Evolutionary conservation across 2,888 invertebrate species (phyloP).

Genomic region (Lasioglossum pauxillum): DNA sequence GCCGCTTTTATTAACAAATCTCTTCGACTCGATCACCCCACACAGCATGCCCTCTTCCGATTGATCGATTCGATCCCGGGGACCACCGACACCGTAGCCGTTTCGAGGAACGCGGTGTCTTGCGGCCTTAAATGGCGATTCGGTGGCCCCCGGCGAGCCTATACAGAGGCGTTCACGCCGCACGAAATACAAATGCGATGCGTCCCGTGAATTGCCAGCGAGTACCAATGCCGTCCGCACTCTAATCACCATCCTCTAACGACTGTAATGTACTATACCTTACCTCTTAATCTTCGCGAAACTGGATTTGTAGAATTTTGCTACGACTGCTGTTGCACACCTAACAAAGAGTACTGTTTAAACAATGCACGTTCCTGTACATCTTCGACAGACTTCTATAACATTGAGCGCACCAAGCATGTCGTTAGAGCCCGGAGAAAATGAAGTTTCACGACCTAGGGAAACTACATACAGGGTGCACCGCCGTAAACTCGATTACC

Average conservation of each 20-base stretch:
- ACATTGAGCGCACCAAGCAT: background rate
- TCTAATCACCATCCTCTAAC: background rate
- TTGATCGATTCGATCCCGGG: background rate
- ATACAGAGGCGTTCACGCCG: background rate
- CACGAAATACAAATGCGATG: background rate
- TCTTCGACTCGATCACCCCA: background rate
- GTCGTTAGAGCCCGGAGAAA: background rate
- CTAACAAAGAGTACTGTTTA: background rate
- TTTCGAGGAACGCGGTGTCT: background rate
- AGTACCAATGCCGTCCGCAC: background rate
- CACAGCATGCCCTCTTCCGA: background rate
- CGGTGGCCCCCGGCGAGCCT: background rate
- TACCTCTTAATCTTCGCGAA: background rate
- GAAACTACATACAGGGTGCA: background rate
- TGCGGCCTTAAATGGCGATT: slow-evolving; percentile 16
- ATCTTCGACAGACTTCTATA: background rate
- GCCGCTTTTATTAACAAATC: slow-evolving; percentile 11
- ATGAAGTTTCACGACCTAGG: background rate
- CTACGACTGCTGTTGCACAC: background rate
- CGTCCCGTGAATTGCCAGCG: background rate
- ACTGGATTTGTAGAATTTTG: background rate
- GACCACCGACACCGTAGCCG: background rate
- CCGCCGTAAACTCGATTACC: background rate
- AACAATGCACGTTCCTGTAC: background rate
- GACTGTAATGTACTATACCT: background rate